Evolutionary conservation across 2,113 vertebrate species (phyloP).

Genomic region (Lepus americanus): DNA sequence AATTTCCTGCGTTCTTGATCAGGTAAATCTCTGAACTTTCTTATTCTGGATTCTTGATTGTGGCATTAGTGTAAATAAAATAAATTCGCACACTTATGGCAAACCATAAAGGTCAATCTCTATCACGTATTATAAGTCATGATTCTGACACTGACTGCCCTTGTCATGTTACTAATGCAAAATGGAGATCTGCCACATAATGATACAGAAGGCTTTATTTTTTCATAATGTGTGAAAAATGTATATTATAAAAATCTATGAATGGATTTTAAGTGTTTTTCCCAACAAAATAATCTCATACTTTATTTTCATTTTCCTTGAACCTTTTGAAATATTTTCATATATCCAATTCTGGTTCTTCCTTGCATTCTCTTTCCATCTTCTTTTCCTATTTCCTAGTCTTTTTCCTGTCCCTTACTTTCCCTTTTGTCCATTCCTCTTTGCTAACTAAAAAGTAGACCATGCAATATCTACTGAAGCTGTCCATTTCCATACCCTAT

Average conservation of each 20-base stretch:
- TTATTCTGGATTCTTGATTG: neutral
- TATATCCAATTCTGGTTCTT: neutral
- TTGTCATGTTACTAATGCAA: neutral
- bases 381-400: accelerated
- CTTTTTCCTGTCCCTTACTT: accelerated
- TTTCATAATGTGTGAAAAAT: too few relatives aligned
- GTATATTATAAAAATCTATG: too few relatives aligned
- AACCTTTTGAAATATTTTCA: neutral
- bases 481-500: neutral
- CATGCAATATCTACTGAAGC: neutral
- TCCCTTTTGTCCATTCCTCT: neutral
- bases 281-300: too few relatives aligned
- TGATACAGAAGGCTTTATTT: neutral
- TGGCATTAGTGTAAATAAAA: neutral
- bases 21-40: neutral
- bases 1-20: neutral
- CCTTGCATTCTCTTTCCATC: neutral
- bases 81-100: neutral
- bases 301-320: too few relatives aligned
- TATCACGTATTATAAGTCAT: neutral
- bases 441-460: neutral
- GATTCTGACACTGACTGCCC: neutral
- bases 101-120: neutral
- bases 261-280: too few relatives aligned
- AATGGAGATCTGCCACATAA: neutral